These are phyloP conservation scores for Cromileptes altivelis DNA, from an alignment of 2,113 vertebrate species.

Conservation along the genomic window DNA sequence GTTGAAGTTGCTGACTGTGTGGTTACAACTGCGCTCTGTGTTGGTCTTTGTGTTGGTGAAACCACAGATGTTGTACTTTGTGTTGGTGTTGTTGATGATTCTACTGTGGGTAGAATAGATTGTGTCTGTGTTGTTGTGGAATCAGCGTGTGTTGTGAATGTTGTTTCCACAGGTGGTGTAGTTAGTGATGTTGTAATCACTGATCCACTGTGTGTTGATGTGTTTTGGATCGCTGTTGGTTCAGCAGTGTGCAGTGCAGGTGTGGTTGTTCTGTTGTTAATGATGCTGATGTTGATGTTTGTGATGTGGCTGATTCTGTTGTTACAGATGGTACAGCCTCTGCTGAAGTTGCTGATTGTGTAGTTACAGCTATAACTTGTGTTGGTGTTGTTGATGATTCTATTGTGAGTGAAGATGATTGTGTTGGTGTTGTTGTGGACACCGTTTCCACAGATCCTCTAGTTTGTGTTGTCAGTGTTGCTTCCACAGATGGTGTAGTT, in stretches of 20 bases:
- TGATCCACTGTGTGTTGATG: no score
- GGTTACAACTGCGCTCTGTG: background rate
- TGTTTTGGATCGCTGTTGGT: no score
- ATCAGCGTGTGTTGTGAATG: background rate
- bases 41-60: background rate
- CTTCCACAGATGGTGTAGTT: background rate
- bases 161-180: no score
- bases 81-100: no score
- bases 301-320: no score
- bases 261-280: background rate
- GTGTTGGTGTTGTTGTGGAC: background rate
- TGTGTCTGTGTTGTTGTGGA: background rate
- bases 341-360: background rate
- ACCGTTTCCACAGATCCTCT: background rate
- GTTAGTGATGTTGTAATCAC: no score
- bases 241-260: background rate
- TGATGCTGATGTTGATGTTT: background rate
- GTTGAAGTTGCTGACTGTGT: no score
- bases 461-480: background rate
- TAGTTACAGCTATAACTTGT: background rate
- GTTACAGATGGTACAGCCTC: background rate
- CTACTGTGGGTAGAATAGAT: no score
- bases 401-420: background rate
- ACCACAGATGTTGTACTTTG: background rate
- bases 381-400: background rate